phyloP scores from a whole-genome alignment of 2,113 vertebrate species.

The Merops nubicus region DNA sequence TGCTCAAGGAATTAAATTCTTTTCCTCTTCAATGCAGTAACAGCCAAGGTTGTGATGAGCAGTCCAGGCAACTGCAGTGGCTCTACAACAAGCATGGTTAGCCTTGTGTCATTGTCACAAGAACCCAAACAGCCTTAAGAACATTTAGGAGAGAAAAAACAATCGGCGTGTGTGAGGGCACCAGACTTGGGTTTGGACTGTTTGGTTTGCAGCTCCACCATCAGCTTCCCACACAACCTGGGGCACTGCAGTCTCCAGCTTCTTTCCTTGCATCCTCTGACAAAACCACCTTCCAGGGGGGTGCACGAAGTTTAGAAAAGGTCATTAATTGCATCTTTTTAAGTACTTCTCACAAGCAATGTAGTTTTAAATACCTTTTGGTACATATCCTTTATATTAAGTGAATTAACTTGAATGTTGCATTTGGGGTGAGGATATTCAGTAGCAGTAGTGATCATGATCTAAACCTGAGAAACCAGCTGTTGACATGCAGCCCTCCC shows the following conservation, averaged over 20 bases:
- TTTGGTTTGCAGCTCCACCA: not conserved
- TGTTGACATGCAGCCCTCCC: not conserved
- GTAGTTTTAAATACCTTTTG: not conserved
- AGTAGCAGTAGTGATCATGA: not conserved
- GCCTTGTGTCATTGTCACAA: not conserved
- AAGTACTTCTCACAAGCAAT: not conserved
- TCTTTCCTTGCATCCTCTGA: not conserved
- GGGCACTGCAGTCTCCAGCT: fast-evolving
- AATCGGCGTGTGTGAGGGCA: not conserved
- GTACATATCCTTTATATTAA: not conserved
- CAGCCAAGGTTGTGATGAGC: not conserved
- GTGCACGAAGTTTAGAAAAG: not conserved
- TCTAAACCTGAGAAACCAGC: not conserved
- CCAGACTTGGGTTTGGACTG: fast-evolving
- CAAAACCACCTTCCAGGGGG: not conserved
- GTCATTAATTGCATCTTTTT: not conserved
- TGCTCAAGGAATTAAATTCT: not conserved
- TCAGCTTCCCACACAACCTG: not conserved
- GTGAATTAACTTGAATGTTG: not conserved
- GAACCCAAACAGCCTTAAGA: not conserved
- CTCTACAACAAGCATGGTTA: not conserved
- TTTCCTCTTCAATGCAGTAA: not conserved
- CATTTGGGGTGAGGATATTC: not conserved
- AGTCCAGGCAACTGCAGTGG: not conserved
- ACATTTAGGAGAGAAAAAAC: not conserved